Conservation (phyloP, 2,888 invertebrate genomes). For the Polietes domitor region DNA sequence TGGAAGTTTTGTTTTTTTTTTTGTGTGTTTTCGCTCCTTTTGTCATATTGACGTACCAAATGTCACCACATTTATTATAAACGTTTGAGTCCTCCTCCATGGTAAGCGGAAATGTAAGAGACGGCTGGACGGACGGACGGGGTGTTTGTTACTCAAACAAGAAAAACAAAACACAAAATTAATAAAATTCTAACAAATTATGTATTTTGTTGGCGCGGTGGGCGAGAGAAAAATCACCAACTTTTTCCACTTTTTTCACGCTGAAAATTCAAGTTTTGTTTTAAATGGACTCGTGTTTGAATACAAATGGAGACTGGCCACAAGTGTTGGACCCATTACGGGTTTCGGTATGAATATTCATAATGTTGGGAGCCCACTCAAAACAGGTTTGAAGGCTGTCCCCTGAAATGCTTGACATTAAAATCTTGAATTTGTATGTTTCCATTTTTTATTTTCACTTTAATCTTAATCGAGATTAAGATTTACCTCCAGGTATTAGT, state of each 20-base stretch:
- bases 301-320: constrained; percentile 34
- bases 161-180: constrained; percentile 38
- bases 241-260: constrained; percentile 20
- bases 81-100: constrained; percentile 9
- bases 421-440: neutral
- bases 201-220: constrained; percentile 35
- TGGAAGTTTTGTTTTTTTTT: constrained; percentile 44
- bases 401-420: neutral
- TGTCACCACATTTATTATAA: constrained; percentile 64
- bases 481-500: neutral
- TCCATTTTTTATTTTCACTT: constrained; percentile 2
- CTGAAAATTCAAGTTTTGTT: constrained; percentile 29
- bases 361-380: neutral
- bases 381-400: neutral
- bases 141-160: neutral
- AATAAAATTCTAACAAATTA: constrained; percentile 57
- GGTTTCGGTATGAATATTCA: constrained; percentile 53
- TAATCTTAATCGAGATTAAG: neutral
- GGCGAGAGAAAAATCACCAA: neutral
- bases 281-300: constrained; percentile 51
- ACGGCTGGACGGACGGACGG: constrained; percentile 24
- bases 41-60: constrained; percentile 65
- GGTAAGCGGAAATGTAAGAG: neutral
- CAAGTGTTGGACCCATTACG: constrained; percentile 42
- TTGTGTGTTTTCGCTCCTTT: constrained; percentile 37